These are phyloP conservation scores for Salvelinus sp. DNA, from an alignment of 2,113 vertebrate species.

Conservation along the genomic window DNA sequence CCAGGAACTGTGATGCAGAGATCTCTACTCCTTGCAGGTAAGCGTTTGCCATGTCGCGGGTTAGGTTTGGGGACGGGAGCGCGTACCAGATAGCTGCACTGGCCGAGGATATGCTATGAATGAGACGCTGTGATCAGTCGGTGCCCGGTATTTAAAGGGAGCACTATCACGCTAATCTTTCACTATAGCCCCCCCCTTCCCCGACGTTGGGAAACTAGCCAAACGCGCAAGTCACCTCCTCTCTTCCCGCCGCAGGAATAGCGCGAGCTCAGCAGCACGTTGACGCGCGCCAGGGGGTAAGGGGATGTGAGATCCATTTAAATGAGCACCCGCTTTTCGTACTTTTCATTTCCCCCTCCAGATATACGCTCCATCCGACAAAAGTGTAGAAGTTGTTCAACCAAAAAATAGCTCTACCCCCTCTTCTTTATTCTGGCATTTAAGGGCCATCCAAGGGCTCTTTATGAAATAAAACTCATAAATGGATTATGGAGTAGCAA, in stretches of 20 bases:
- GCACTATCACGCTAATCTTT: slow-evolving; percentile 5
- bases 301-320: slow-evolving; percentile 45
- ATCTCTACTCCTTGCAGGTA: slow-evolving; percentile 81
- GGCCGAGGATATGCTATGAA: slow-evolving; percentile 26
- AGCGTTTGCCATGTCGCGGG: slow-evolving; percentile 75
- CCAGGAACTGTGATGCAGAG: slow-evolving; percentile 84
- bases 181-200: slow-evolving; percentile 19
- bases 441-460: neutral
- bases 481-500: neutral
- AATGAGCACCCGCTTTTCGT: slow-evolving; percentile 36
- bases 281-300: slow-evolving; percentile 28
- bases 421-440: neutral
- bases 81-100: neutral
- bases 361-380: neutral
- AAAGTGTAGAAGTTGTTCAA: slow-evolving; percentile 11
- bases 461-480: neutral
- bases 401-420: slow-evolving; percentile 6
- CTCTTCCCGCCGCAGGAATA: slow-evolving; percentile 37
- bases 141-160: slow-evolving; percentile 40
- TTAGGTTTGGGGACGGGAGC: neutral
- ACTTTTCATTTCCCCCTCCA: slow-evolving; percentile 5
- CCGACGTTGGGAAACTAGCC: slow-evolving; percentile 12
- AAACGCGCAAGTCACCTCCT: slow-evolving; percentile 32
- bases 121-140: slow-evolving; percentile 22
- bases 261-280: slow-evolving; percentile 14